phyloP scores from a whole-genome alignment of 1,140 invertebrate genomes.

The Eriosoma lanigerum region DNA sequence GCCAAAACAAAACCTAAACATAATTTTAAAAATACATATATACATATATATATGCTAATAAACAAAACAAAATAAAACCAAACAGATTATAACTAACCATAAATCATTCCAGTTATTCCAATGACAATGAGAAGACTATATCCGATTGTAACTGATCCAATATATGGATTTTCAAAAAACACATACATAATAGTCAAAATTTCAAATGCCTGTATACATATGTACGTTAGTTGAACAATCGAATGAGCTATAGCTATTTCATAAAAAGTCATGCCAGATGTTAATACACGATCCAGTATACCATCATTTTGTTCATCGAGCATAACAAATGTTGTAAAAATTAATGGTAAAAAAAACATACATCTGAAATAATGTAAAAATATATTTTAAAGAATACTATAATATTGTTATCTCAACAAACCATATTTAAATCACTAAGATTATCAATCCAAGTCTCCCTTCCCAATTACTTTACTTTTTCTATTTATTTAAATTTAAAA shows the following conservation, averaged over 20 bases:
- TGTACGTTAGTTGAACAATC: constrained; percentile 53
- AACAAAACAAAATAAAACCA: not conserved
- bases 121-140: constrained; percentile 51
- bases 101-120: constrained; percentile 54
- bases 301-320: constrained; percentile 33
- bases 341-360: constrained; percentile 48
- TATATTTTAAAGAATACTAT: too few species aligned
- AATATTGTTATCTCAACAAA: too few species aligned
- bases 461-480: too few species aligned
- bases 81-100: constrained; percentile 46
- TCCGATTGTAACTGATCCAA: constrained; percentile 52
- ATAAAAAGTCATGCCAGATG: constrained; percentile 54
- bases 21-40: constrained; percentile 4
- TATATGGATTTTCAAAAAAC: constrained; percentile 52
- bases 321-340: constrained; percentile 42
- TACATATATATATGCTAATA: not conserved
- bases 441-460: too few species aligned
- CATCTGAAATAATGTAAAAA: constrained; percentile 30
- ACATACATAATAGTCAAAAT: constrained; percentile 53
- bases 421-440: too few species aligned
- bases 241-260: constrained; percentile 54
- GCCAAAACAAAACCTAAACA: constrained; percentile 61
- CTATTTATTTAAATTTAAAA: too few species aligned
- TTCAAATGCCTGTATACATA: constrained; percentile 52
- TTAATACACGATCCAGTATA: constrained; percentile 35